Evolutionary conservation across 37 sponge, comb jelly and placozoan species (phyloP), one percentile per base, ranked within the genome.

Genomic region (Agelas oroides): DNA sequence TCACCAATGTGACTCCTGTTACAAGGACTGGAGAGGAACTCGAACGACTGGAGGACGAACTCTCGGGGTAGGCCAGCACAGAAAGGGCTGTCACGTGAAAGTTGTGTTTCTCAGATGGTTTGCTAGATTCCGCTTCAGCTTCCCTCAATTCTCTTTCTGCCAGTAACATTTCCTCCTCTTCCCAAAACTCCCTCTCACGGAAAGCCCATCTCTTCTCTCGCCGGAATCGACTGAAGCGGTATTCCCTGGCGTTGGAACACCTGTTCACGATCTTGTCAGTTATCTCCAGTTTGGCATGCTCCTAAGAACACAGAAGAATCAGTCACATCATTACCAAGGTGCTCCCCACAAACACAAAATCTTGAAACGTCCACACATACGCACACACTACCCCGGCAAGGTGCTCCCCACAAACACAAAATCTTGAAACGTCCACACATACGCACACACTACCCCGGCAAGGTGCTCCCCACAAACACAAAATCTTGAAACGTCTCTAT

Each of bases 51-150:
- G 73, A 12, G 2, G 73, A 69, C 5, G 70, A 69, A 12, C 20
- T 15, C 30, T 19, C 21, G 35, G 70, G 21, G 70, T 20, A 69
- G 70, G 52, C 16, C 18, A 77, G 11, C 25, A 86, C 32, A 5
- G 71, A 78, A 41, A 86, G 71, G 24, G 86, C 39, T 5, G 86
- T 78, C 79, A 86, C 38, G 23, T 41, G 34, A 53, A 86, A 70
- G 41, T 31, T 40, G 11, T 65, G 74, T 27, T 80, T 80, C 30
- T 21, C 69, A 38, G 66, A 24, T 12, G 79, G 77, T 27, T 15
- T 53, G 18, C 54, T 55, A 1, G 55, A 73, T 53, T 73, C 74
- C 11, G 46, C 46, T 46, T 46, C 46, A 46, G 8, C 8, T 46
- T 46, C 46, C 8, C 46, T 46, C 46, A 46, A 46, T 8, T 46